Conservation (phyloP, 2,113 vertebrate species). For the Triplophysa tibetana region DNA sequence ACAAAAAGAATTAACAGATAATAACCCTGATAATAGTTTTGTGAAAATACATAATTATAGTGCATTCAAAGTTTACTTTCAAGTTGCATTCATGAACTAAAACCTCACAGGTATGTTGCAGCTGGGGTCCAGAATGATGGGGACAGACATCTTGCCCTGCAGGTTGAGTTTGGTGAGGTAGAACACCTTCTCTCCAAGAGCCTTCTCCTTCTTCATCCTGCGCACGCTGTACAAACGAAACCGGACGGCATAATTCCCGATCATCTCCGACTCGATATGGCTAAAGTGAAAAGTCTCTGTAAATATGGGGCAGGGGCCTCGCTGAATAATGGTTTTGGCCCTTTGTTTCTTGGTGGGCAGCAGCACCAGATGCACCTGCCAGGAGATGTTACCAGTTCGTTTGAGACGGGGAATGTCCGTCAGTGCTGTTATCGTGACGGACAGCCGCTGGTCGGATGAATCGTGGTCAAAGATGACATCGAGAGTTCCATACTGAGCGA, state of each 20-base stretch:
- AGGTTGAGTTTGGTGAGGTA: conserved; percentile 98
- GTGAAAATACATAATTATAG: too few species aligned
- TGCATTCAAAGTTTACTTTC: too few species aligned
- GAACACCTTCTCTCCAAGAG: conserved; percentile 96
- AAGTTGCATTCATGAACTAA: background rate
- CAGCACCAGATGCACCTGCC: conserved; percentile 97
- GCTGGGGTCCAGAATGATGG: conserved; percentile 91
- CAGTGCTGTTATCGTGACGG: conserved; percentile 90
- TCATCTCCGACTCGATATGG: conserved; percentile 95
- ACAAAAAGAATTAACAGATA: too few species aligned
- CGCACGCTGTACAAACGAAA: conserved; percentile 93
- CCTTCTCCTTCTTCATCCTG: conserved; percentile 94
- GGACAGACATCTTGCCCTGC: conserved; percentile 94
- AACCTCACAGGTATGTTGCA: conserved; percentile 88
- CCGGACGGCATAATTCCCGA: conserved; percentile 93
- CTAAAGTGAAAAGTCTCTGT: conserved; percentile 94
- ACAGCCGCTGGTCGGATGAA: conserved; percentile 89
- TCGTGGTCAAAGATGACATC: conserved; percentile 95
- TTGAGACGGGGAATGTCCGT: conserved; percentile 89
- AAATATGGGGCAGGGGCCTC: conserved; percentile 90
- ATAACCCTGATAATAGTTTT: too few species aligned
- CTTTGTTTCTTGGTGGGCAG: conserved; percentile 95
- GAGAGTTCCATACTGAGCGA: conserved; percentile 90
- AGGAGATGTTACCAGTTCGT: conserved; percentile 86
- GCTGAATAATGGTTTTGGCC: conserved; percentile 89